Conservation (phyloP, 2,888 invertebrate species). For the Acrobasis repandana region DNA sequence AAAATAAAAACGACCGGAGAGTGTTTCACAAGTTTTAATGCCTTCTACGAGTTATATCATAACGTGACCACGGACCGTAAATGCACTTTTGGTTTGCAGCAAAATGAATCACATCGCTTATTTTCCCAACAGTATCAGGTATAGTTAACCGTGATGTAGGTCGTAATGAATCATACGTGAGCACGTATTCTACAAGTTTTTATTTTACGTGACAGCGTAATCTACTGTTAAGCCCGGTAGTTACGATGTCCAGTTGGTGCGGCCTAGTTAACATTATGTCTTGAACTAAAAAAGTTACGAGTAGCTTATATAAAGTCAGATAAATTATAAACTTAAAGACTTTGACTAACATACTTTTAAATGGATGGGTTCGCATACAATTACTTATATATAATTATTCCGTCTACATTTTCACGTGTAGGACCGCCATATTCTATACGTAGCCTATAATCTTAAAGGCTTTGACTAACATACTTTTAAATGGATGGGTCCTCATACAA, state of each 20-base stretch:
- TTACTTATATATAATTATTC: no score
- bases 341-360: no score
- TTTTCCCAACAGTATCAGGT: constrained; percentile 45
- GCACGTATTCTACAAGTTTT: constrained; percentile 45
- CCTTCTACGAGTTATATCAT: background rate
- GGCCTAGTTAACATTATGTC: background rate
- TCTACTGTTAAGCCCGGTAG: constrained; percentile 26
- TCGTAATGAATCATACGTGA: constrained; percentile 67
- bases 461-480: no score
- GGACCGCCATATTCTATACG: no score
- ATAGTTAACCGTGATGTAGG: constrained; percentile 58
- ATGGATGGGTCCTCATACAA: no score
- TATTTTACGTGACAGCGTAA: constrained; percentile 63
- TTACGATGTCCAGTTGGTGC: constrained; percentile 15
- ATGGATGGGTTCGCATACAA: no score
- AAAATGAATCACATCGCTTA: constrained; percentile 22
- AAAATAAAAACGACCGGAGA: background rate
- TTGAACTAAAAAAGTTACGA: background rate
- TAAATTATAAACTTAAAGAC: no score
- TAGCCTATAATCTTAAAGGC: no score
- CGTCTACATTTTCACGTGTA: no score
- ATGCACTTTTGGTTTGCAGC: constrained; percentile 1
- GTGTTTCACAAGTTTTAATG: constrained; percentile 7
- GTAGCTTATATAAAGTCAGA: background rate
- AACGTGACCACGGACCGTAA: constrained; percentile 9